A percentile compares a stretch with the other conserved stretches of the same genome.
phyloP scores from a whole-genome alignment of 2,888 invertebrate genomes.

The Drosophila borealis region DNA sequence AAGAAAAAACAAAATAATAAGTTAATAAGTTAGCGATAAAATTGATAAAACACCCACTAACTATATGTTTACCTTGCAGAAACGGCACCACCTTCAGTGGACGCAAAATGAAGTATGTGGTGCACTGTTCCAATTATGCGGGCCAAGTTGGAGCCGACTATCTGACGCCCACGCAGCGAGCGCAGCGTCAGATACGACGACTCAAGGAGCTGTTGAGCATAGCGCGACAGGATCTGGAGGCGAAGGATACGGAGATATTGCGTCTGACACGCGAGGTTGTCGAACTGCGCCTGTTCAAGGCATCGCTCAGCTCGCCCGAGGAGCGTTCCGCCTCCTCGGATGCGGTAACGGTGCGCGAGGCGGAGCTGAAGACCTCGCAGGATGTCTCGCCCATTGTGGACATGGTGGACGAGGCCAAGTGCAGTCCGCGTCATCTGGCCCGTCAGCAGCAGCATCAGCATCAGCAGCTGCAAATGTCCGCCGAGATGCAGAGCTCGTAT shows the following conservation, averaged over 20 bases:
- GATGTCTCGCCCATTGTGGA: slow-evolving; percentile 86
- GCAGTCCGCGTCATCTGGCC: slow-evolving; percentile 83
- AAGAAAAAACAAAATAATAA: too few relatives aligned
- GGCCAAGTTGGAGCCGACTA: slow-evolving; percentile 92
- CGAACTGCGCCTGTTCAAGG: slow-evolving; percentile 92
- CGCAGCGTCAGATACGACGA: slow-evolving; percentile 91
- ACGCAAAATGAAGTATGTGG: slow-evolving; percentile 91
- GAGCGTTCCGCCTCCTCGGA: slow-evolving; percentile 92
- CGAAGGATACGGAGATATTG: slow-evolving; percentile 92
- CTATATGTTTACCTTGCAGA: slow-evolving; percentile 69
- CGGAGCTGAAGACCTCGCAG: slow-evolving; percentile 87
- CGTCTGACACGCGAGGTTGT: slow-evolving; percentile 91
- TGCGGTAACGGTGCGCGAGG: slow-evolving; percentile 90
- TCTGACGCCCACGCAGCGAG: slow-evolving; percentile 94
- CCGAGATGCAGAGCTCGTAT: slow-evolving; percentile 91
- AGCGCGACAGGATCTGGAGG: slow-evolving; percentile 91
- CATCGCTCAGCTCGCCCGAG: slow-evolving; percentile 91
- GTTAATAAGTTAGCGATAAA: too few relatives aligned
- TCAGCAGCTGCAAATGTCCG: slow-evolving; percentile 70
- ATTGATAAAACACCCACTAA: too few relatives aligned
- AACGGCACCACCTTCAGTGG: slow-evolving; percentile 90
- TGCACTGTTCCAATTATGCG: slow-evolving; percentile 93
- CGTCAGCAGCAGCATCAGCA: slow-evolving; percentile 58
- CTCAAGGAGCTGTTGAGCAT: slow-evolving; percentile 90
- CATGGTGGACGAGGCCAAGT: slow-evolving; percentile 85